Evolutionary conservation across 2,113 vertebrate genomes (phyloP).

Genomic region (Podarcis muralis): DNA sequence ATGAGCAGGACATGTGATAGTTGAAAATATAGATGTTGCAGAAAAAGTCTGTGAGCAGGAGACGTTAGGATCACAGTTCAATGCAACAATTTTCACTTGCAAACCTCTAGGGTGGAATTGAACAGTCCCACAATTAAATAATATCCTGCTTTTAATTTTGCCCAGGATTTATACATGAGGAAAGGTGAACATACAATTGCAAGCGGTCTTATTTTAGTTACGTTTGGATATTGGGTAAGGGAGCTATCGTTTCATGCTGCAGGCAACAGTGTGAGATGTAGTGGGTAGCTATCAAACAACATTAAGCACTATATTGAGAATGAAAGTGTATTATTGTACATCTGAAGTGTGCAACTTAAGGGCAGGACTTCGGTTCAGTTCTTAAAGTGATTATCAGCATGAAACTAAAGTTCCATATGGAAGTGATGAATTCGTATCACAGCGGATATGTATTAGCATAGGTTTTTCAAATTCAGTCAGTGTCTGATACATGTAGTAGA

Average conservation of each 20-base stretch:
- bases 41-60: not conserved
- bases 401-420: conserved; percentile 31
- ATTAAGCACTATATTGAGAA: conserved; percentile 43
- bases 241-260: conserved; percentile 43
- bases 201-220: conserved; percentile 33
- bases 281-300: conserved; percentile 37
- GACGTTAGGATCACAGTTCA: not conserved
- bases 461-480: conserved; percentile 39
- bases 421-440: conserved; percentile 54
- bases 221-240: conserved; percentile 46
- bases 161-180: conserved; percentile 47
- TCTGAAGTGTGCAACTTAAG: conserved; percentile 44
- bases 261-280: conserved; percentile 46
- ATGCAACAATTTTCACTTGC: not conserved
- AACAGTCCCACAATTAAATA: conserved; percentile 50
- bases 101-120: not conserved
- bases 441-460: conserved; percentile 61
- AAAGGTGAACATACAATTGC: conserved; percentile 38
- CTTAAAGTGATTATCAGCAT: conserved; percentile 26
- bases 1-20: not conserved
- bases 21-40: not conserved
- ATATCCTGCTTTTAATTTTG: conserved; percentile 59
- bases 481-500: conserved; percentile 58
- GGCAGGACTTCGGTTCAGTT: conserved; percentile 52
- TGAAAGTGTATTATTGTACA: conserved; percentile 30